A percentile compares a stretch with the other conserved stretches of the same genome.
These are phyloP conservation scores for Xanthostigma xanthostigma DNA, from an alignment of 2,888 invertebrate species.

Conservation along the genomic window DNA sequence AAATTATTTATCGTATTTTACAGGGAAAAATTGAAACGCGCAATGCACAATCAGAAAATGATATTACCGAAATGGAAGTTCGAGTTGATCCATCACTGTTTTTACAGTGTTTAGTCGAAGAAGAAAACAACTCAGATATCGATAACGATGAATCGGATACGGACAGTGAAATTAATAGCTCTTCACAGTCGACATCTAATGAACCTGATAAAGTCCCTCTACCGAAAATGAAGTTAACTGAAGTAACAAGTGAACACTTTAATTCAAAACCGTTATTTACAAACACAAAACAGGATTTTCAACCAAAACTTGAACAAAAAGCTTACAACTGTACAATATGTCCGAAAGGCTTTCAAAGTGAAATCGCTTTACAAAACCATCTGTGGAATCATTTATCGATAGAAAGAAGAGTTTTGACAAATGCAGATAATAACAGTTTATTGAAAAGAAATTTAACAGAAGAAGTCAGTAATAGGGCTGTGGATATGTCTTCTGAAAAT, in stretches of 20 bases:
- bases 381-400: slow-evolving; percentile 39
- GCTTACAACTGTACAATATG: slow-evolving; percentile 40
- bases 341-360: slow-evolving; percentile 36
- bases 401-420: slow-evolving; percentile 19
- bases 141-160: slow-evolving; percentile 9
- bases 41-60: slow-evolving; percentile 17
- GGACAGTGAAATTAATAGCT: background rate
- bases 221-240: too few species aligned
- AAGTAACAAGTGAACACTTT: too few species aligned
- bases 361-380: slow-evolving; percentile 44
- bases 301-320: slow-evolving; percentile 21
- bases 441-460: slow-evolving; percentile 6
- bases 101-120: slow-evolving; percentile 39
- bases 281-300: slow-evolving; percentile 4
- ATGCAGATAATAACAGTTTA: slow-evolving; percentile 12
- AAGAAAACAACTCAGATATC: slow-evolving; percentile 25
- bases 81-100: slow-evolving; percentile 55
- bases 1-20: slow-evolving; percentile 3
- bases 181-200: too few species aligned
- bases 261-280: too few species aligned
- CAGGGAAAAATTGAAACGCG: slow-evolving; percentile 5
- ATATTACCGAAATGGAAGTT: slow-evolving; percentile 46
- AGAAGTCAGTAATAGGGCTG: slow-evolving; percentile 13
- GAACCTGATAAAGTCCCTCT: too few species aligned
- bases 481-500: slow-evolving; percentile 18